Evolutionary conservation across 2,888 invertebrate species (phyloP).

Genomic region (Halictus quadricinctus): DNA sequence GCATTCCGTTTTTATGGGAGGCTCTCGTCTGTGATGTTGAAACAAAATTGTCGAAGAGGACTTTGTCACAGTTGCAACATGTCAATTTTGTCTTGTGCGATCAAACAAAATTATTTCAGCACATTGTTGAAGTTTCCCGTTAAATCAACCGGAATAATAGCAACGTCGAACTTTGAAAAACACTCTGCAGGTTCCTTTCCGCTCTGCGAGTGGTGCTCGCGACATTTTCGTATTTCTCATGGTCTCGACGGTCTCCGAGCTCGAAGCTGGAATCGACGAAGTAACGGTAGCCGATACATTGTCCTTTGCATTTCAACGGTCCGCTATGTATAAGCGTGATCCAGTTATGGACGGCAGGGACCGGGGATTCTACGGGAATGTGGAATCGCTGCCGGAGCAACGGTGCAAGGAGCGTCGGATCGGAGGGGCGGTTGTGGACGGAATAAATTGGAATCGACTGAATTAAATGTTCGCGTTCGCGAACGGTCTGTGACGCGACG

Average conservation of each 20-base stretch:
- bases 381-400: background rate
- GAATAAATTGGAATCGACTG: conserved; percentile 16
- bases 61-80: no score
- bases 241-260: no score
- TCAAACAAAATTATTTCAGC: no score
- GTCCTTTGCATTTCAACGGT: conserved; percentile 1
- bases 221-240: background rate
- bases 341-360: background rate
- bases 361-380: background rate
- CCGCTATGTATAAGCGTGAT: background rate
- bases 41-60: no score
- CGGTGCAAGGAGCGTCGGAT: background rate
- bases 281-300: background rate
- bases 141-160: background rate
- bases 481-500: background rate
- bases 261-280: background rate
- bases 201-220: background rate
- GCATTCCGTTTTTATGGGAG: background rate
- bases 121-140: background rate
- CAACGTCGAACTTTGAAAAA: background rate
- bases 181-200: background rate
- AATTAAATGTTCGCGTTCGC: conserved; percentile 8
- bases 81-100: no score
- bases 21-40: background rate
- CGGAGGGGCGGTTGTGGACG: background rate